These are phyloP conservation scores for Liodrosophila aerea DNA, from an alignment of 2,888 invertebrate species.

Conservation along the genomic window DNA sequence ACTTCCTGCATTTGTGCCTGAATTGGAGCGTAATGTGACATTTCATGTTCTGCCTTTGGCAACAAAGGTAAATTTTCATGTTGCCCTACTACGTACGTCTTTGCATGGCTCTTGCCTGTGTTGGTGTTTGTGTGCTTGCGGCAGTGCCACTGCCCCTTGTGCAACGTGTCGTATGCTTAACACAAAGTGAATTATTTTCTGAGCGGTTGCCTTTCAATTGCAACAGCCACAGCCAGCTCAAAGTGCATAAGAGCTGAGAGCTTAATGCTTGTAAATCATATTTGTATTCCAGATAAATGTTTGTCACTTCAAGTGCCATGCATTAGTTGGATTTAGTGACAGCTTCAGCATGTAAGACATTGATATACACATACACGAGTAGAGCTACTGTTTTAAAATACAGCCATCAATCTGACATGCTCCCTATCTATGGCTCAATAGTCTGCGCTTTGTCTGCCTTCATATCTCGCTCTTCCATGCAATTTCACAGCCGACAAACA, in stretches of 20 bases:
- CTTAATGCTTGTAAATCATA: background rate
- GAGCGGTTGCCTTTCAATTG: background rate
- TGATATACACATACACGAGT: too few species aligned
- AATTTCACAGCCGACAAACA: background rate
- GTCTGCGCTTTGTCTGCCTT: too few species aligned
- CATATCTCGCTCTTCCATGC: background rate
- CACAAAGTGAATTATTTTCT: constrained; percentile 47
- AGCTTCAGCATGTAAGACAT: too few species aligned
- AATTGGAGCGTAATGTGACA: constrained; percentile 74
- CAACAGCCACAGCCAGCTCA: too few species aligned
- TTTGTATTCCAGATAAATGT: too few species aligned
- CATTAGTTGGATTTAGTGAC: too few species aligned
- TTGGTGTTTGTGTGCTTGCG: constrained; percentile 1
- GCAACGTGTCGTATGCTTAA: constrained; percentile 60
- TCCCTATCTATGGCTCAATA: background rate
- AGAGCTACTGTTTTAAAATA: too few species aligned
- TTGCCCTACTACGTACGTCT: constrained; percentile 21
- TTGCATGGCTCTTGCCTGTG: too few species aligned
- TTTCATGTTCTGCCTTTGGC: constrained; percentile 54
- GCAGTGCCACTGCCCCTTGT: constrained; percentile 21
- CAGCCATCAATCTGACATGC: background rate
- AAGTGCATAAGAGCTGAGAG: background rate
- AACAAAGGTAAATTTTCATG: constrained; percentile 38
- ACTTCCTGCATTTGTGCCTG: constrained; percentile 66
- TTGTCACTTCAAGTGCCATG: too few species aligned